A percentile compares a stretch with the other conserved stretches of the same genome.
Evolutionary conservation across 2,888 invertebrate species (phyloP).

Genomic region (Tineola bisselliella): DNA sequence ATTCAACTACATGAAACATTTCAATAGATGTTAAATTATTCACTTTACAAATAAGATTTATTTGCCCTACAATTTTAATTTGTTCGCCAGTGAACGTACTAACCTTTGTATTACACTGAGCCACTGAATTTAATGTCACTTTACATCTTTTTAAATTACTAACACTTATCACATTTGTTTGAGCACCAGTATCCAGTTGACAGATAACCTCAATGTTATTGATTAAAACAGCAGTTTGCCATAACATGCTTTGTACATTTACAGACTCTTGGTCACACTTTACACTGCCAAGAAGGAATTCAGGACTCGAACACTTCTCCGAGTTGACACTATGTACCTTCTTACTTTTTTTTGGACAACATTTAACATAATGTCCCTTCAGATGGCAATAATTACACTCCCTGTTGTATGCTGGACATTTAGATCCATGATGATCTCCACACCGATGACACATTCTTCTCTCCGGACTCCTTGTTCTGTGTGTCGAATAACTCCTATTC

Average conservation of each 20-base stretch:
- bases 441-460: background rate
- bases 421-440: background rate
- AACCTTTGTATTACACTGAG: background rate
- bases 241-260: no score
- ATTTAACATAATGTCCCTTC: no score
- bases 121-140: background rate
- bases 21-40: background rate
- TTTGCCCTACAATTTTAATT: background rate
- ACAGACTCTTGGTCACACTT: no score
- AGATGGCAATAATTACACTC: no score
- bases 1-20: background rate
- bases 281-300: no score
- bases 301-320: no score
- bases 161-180: background rate
- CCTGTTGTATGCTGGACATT: no score
- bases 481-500: background rate
- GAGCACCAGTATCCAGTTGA: no score
- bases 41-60: background rate
- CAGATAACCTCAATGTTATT: background rate
- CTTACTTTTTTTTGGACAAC: background rate
- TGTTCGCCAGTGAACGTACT: background rate
- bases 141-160: background rate
- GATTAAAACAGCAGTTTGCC: background rate
- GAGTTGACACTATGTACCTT: background rate
- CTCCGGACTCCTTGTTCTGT: background rate